These are phyloP conservation scores for Lasiurus borealis DNA, from an alignment of 2,113 vertebrate genomes.

Conservation along the genomic window DNA sequence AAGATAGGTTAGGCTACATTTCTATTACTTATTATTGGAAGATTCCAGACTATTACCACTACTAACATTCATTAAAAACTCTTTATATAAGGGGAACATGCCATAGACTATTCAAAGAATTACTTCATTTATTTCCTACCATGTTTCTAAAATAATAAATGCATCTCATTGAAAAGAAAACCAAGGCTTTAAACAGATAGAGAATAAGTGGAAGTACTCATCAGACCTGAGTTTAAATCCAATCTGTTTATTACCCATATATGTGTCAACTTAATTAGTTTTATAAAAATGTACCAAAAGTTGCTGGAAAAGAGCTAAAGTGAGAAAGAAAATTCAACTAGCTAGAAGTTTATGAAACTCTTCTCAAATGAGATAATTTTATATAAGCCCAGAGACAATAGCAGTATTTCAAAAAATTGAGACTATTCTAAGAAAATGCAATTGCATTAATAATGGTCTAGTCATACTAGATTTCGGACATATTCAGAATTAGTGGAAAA, in stretches of 20 bases:
- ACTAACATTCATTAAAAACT: not conserved
- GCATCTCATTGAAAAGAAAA: not conserved
- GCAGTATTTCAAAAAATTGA: not conserved
- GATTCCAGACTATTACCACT: not conserved
- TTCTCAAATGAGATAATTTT: not conserved
- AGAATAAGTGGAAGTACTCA: not conserved
- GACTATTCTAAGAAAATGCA: not conserved
- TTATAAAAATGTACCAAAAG: not conserved
- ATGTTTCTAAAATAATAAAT: not conserved
- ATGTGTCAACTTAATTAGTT: not conserved
- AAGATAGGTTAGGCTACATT: not conserved
- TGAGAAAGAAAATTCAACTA: not conserved
- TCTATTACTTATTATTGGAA: not conserved
- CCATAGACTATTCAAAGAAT: not conserved
- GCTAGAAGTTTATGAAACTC: not conserved
- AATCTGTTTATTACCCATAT: not conserved
- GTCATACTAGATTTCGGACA: not conserved
- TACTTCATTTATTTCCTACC: not conserved
- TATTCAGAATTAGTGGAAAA: not conserved
- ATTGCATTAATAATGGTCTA: not conserved
- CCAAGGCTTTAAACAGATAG: not conserved
- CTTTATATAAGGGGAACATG: not conserved
- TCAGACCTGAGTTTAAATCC: not conserved
- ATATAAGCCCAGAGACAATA: not conserved
- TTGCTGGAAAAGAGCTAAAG: not conserved